Evolutionary conservation across 2,113 vertebrate genomes (phyloP), one percentile per base, ranked within the genome.

Genomic region (Myotis lucifugus): DNA sequence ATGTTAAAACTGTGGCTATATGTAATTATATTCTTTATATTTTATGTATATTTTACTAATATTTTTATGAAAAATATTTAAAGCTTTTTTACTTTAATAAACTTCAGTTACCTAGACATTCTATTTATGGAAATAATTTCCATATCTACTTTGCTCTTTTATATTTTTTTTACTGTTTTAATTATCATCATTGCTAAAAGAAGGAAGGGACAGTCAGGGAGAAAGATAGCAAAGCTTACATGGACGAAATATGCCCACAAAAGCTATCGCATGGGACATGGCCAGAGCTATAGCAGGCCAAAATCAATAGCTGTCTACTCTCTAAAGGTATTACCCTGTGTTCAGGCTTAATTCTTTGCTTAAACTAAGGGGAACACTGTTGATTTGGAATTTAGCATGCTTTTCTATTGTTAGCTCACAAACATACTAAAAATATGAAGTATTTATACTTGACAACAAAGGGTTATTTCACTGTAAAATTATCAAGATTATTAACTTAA

Each of bases 371-470:
- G 93, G 90, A 84, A 78, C 17, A 21, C 34, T 25, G 29, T 66
- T 61, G 19, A 87, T 21, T 64, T 93, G 15, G 40, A 93, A 37
- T 84, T 70, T 56, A 21, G 46, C 8, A 6, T 56, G 7, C 4
- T 67, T 84, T 95, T 85, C 34, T 85, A 66, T 81, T 94, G 15
- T 95, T 90, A 93, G 25, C 78, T 96, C 21, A 70, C 52, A 94
- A 95, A 81, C 70, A 83, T 66, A 88, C 88, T 93, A 86, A 96
- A 96, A 96, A 92, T 82, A 90, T 72, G n/a, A 85, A 94, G 61
- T 93, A 93, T 94, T 96, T 96, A 97, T 95, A 95, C 93, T 90
- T 96, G 86, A 96, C 69, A 88, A 78, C 69, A 92, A 90, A 93
- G 50, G 17, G 25, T 97, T 97, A 95, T 97, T 96, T 96, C 34